A percentile compares a stretch with the other conserved stretches of the same genome.
Conservation (phyloP, 2,888 invertebrate genomes). For the Rhamnusium bicolor region DNA sequence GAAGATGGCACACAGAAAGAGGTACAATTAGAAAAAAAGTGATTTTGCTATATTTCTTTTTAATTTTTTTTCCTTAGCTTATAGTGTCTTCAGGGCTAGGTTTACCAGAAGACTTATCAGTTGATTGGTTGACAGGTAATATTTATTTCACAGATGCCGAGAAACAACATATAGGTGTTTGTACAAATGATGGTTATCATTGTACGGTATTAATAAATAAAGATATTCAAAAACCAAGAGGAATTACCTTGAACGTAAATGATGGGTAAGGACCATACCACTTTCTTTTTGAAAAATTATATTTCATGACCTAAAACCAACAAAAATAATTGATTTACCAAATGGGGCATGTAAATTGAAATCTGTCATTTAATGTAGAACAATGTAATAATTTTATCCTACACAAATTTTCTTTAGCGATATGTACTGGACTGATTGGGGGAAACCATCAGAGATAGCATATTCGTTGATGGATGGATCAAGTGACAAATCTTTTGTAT, state of each 20-base stretch:
- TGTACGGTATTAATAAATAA: constrained; percentile 79
- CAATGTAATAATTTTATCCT: background rate
- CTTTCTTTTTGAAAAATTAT: background rate
- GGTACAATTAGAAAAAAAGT: constrained; percentile 61
- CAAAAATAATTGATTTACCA: too few relatives aligned
- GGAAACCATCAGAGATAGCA: constrained; percentile 81
- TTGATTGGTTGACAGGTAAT: constrained; percentile 86
- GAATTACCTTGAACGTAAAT: constrained; percentile 79
- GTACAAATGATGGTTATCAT: constrained; percentile 77
- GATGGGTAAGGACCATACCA: constrained; percentile 81
- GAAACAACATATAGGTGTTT: constrained; percentile 82
- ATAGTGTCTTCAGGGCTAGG: constrained; percentile 77
- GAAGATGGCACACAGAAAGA: constrained; percentile 77
- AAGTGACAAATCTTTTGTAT: constrained; percentile 76
- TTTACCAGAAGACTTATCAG: constrained; percentile 82
- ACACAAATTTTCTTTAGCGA: constrained; percentile 74
- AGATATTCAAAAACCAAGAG: constrained; percentile 78
- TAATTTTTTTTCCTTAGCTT: constrained; percentile 5
- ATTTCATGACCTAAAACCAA: too few relatives aligned
- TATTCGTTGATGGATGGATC: constrained; percentile 90
- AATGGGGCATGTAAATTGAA: too few relatives aligned
- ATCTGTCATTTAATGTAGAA: too few relatives aligned
- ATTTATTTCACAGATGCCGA: constrained; percentile 87
- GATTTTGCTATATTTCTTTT: background rate
- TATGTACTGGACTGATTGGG: constrained; percentile 97